These are phyloP conservation scores for Amblyopsis hoosieri DNA, from an alignment of 2,797 vertebrate genomes.

Conservation along the genomic window DNA sequence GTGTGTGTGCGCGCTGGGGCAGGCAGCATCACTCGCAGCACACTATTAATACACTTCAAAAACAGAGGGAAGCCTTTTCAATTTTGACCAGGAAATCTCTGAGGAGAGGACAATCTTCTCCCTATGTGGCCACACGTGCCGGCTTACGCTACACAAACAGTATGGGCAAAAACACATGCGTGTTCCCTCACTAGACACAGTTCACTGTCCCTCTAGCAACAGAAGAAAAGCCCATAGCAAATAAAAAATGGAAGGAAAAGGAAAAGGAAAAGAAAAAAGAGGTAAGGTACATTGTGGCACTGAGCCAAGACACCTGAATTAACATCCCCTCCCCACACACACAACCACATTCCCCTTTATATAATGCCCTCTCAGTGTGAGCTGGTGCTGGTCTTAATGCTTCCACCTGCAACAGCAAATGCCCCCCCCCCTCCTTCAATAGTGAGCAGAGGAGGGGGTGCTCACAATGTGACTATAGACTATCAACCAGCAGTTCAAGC, in stretches of 20 bases:
- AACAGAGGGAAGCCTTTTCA: slow-evolving; percentile 52
- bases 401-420: slow-evolving; percentile 59
- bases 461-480: no score
- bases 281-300: slow-evolving; percentile 9
- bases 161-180: slow-evolving; percentile 18
- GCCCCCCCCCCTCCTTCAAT: slow-evolving; percentile 22
- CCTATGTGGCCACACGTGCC: slow-evolving; percentile 62
- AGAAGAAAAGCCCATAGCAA: slow-evolving; percentile 21
- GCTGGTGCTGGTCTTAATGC: slow-evolving; percentile 36
- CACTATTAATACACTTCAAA: slow-evolving; percentile 65
- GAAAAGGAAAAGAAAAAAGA: slow-evolving; percentile 16
- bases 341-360: slow-evolving; percentile 33
- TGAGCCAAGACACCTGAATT: slow-evolving; percentile 62
- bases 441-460: neutral
- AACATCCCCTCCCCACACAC: slow-evolving; percentile 29
- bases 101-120: slow-evolving; percentile 56
- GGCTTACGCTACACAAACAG: slow-evolving; percentile 61
- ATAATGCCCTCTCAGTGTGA: slow-evolving; percentile 42
- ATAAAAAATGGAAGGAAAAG: slow-evolving; percentile 24
- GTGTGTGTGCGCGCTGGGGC: slow-evolving; percentile 27
- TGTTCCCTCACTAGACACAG: slow-evolving; percentile 25
- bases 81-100: slow-evolving; percentile 69
- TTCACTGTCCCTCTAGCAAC: slow-evolving; percentile 14
- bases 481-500: no score
- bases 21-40: slow-evolving; percentile 42